Evolutionary conservation across 2,113 vertebrate genomes (phyloP).

Genomic region (Sylvilagus bachmani): DNA sequence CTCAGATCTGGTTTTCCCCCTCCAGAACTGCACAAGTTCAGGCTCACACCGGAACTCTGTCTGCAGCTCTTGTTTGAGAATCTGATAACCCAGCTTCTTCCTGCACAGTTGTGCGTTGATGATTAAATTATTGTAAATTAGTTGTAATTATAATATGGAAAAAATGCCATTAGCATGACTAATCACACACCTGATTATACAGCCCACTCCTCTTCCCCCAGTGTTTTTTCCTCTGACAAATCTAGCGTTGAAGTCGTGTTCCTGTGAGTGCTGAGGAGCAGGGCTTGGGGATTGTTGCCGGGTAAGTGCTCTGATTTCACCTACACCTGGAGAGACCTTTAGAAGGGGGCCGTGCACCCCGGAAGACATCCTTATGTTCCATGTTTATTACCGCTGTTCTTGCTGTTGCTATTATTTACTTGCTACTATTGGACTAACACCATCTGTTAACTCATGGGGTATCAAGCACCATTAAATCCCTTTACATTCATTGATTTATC

Average conservation of each 20-base stretch:
- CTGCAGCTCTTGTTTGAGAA: slow-evolving; percentile 41
- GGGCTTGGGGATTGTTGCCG: not conserved
- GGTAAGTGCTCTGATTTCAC: not conserved
- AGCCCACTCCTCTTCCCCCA: slow-evolving; percentile 33
- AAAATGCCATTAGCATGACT: slow-evolving; percentile 79
- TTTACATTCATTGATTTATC: not conserved
- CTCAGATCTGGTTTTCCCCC: not conserved
- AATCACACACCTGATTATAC: slow-evolving; percentile 77
- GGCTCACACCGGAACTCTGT: not conserved
- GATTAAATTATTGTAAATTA: slow-evolving; percentile 80
- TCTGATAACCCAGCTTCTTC: not conserved
- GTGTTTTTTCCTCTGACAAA: slow-evolving; percentile 29
- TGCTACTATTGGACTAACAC: rapidly evolving
- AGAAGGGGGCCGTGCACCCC: not conserved
- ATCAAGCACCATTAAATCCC: not conserved
- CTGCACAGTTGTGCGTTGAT: slow-evolving; percentile 59
- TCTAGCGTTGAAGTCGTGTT: not conserved
- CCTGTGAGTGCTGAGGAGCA: slow-evolving; percentile 64
- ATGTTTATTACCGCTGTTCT: not conserved
- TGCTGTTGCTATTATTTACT: not conserved
- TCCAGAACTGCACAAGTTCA: not conserved
- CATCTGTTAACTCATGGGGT: not conserved
- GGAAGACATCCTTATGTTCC: not conserved
- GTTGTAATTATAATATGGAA: slow-evolving; percentile 57
- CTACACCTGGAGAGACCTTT: not conserved